Evolutionary conservation across 2,113 vertebrate species (phyloP), one percentile per base, ranked within the genome.

Genomic region (Solea solea): DNA sequence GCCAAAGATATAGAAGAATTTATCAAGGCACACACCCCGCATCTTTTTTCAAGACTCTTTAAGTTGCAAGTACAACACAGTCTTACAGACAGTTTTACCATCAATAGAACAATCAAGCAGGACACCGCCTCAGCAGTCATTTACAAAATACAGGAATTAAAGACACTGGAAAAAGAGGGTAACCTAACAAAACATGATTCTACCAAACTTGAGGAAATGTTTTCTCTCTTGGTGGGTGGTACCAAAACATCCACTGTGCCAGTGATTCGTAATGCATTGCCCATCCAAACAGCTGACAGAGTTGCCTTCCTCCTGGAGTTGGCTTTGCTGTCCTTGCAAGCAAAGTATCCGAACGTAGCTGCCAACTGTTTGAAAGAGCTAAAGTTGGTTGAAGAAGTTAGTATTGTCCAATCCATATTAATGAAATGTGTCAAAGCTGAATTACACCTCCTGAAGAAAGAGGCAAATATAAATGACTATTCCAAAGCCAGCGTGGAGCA

Each of bases 341-440:
- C 93, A 76, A 93, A 95, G 55, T 88, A 88, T 67, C 79, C 83
- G 58, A 64, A 90, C n/a, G 34, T 95, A 1, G 85, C 93, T 4
- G 70, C 62, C 14, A 49, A 77, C 51, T 98, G 96, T 84, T 84
- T 98, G 76, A 88, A 88, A 51, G 93, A 95, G 73, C 83, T 99
- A 53, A 94, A 93, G 91, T 86, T 41, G 0, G 49, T 74, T 0
- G 70, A 81, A 21, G 83, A 87, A 71, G 64, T 79, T 12, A 94
- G 89, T 3, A 66, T 72, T 13, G 91, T 83, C 44, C 94, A 91
- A 64, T 86, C 87, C 59, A 87, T 96, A 61, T 90, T 95, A 81
- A 88, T 95, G 16, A 93, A 96, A 72, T 97, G 97, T 87, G 82
- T 97, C 84, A 93, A 92, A 78, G 93, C 78, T 85, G 94, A 96